Evolutionary conservation across 1,140 invertebrate genomes (phyloP).

Genomic region (Drosophila triauraria): DNA sequence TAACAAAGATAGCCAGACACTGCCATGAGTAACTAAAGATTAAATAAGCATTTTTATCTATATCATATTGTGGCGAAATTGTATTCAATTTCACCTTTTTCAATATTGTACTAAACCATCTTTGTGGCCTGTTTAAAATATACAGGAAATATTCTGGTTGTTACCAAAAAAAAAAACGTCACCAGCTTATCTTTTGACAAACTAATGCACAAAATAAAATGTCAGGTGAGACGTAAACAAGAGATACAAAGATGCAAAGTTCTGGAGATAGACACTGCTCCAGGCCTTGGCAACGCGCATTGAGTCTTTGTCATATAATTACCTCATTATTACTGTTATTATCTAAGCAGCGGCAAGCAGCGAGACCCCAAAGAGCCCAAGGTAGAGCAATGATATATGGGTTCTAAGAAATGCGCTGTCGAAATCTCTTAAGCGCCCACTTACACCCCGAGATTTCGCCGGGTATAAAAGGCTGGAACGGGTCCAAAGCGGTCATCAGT

Average conservation of each 20-base stretch:
- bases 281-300: constrained; percentile 10
- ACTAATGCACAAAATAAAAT: constrained; percentile 3
- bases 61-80: neutral
- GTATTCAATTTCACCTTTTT: neutral
- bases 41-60: too few species aligned
- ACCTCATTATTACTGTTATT: neutral
- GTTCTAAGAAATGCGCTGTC: neutral
- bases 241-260: constrained; percentile 14
- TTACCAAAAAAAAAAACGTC: neutral
- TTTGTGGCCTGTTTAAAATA: neutral
- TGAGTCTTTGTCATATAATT: constrained; percentile 22
- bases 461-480: constrained; percentile 22
- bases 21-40: too few species aligned
- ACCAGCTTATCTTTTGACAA: neutral
- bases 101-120: neutral
- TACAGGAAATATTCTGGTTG: neutral
- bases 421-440: constrained; percentile 10
- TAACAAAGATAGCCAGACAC: neutral
- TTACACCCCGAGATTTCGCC: neutral
- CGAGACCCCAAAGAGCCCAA: neutral
- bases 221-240: constrained; percentile 3
- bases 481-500: constrained; percentile 17
- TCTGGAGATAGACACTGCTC: constrained; percentile 3
- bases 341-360: constrained; percentile 2
- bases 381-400: constrained; percentile 16